Conservation (phyloP, 2,113 vertebrate species). For the Crotalus helleri region DNA sequence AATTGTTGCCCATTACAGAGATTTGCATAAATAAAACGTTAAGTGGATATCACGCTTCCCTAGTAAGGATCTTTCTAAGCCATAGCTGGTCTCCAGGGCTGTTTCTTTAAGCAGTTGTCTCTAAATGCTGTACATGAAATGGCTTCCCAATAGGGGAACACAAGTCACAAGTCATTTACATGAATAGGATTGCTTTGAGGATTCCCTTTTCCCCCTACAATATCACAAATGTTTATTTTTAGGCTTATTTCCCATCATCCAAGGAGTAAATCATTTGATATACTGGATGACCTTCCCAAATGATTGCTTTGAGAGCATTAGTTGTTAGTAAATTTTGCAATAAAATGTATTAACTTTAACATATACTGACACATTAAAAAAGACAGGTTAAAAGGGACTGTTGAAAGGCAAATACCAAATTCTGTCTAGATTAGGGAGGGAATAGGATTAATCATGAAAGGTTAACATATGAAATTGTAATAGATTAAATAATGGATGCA, state of each 20-base stretch:
- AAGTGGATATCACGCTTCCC: background rate
- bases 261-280: background rate
- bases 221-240: background rate
- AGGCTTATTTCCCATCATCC: background rate
- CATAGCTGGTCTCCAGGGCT: background rate
- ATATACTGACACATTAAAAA: background rate
- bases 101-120: background rate
- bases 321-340: background rate
- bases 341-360: background rate
- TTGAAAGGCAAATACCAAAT: background rate
- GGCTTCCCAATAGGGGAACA: background rate
- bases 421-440: background rate
- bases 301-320: background rate
- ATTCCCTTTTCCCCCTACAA: background rate
- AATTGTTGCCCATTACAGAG: constrained; percentile 45
- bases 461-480: background rate
- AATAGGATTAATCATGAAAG: background rate
- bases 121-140: background rate
- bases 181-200: background rate
- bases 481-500: background rate
- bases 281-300: background rate
- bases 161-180: background rate
- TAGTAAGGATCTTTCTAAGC: background rate
- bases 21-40: background rate
- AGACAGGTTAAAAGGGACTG: background rate